Evolutionary conservation across 2,113 vertebrate genomes (phyloP), one percentile per base, ranked within the genome.

Genomic region (Zosterops lateralis): DNA sequence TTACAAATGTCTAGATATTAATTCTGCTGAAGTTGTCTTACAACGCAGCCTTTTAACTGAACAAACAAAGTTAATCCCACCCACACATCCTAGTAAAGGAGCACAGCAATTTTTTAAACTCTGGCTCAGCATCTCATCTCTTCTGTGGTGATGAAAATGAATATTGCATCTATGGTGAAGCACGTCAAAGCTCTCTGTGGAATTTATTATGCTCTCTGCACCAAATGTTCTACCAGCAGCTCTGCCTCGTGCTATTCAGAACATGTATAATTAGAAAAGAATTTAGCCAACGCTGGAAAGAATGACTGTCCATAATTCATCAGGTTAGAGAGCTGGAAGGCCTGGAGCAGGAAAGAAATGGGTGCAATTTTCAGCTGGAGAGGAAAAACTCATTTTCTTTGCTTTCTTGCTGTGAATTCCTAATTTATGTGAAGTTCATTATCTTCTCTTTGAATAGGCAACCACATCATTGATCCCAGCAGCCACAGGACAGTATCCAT

Each of bases 261-360:
- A 95, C 76, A 91, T 65, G 72, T 92, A 91, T 97, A 96, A 98
- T 97, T 97, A 95, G 92, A 96, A 92, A 96, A 97, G 89, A 96
- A 96, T 88, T 89, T 57, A 54, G 50, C 44, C 79, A 77, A 65
- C 0, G 1, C 83, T 92, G 95, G 91, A 93, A 97, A 93, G 90
- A 86, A 87, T 93, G 83, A 92, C 71, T 66, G 65, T 78, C 70
- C 92, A 82, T 97, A 96, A 97, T 42, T 98, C 96, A 94, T 79
- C 83, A 65, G 92, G 73, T 96, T 88, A 86, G 70, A 93, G 86
- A 88, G 54, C 84, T 97, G 89, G 78, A 97, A 95, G 72, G 65
- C 62, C 64, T 71, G 29, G 5, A n/a, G 80, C 50, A 93, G 58
- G 68, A 78, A 68, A 82, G 28, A 84, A 92, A 89, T n/a, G 14